Evolutionary conservation across 2,888 invertebrate species (phyloP), one percentile per base, ranked within the genome.

Genomic region (Drosophila nigricruria): DNA sequence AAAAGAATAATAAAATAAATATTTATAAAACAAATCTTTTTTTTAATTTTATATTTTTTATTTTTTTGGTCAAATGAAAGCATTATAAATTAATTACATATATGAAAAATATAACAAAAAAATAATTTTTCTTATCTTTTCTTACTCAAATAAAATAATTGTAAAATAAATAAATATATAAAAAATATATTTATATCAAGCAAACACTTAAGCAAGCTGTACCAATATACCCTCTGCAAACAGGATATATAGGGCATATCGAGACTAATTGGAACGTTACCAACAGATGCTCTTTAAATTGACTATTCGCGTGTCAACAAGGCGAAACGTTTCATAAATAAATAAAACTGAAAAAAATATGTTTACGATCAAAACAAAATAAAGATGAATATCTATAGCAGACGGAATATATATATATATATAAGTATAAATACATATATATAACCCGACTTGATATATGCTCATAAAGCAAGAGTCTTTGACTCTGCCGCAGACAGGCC

Each of bases 401-500:
- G 30, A 45, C 18, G 42, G 57, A n/a, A 18, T 42, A 60, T n/a
- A 42, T 10, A 34, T 12, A 47, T 32, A 18, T 23, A 52, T 43
- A 14, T 53, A 30, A 12, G n/a, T 20, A 50, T 27, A 56, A 50
- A 25, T 47, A 61, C 47, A 52, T 56, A 53, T 42, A 58, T 52
- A 52, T 50, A 50, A 20, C 10, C 14, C 18, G 30, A 30, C 27
- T 18, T 47, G n/a, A 27, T n/a, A n/a, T 27, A 27, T 49, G 30
- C 27, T 30, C 18, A 30, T 18, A 64, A 63, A 63, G 16, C 8
- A 43, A 66, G 49, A 63, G 83, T 73, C 78, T 87, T 84, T 79
- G 76, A 81, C 81, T 79, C 84, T 84, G 87, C 42, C 79, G 84
- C 82, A 74, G 73, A 80, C 70, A 40, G 42, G 32, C 32, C 50